Evolutionary conservation across 2,888 invertebrate species (phyloP).

Genomic region (Acanthosepion lycidas): DNA sequence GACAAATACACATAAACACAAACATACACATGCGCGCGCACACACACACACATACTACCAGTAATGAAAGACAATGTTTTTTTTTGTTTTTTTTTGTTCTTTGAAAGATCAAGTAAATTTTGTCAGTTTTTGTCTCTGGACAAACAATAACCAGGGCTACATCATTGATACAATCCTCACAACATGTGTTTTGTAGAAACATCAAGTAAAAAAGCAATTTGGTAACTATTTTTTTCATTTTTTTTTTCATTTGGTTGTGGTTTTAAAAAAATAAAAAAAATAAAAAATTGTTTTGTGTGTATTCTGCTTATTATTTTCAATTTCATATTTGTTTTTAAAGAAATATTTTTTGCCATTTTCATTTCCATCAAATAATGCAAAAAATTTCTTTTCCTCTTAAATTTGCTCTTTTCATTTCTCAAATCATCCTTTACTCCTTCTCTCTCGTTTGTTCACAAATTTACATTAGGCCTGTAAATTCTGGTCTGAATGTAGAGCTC

Average conservation of each 20-base stretch:
- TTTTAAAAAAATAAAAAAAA: constrained; percentile 20
- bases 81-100: neutral
- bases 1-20: neutral
- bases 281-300: neutral
- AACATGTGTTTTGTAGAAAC: neutral
- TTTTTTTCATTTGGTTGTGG: neutral
- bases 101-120: neutral
- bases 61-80: constrained; percentile 33
- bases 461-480: neutral
- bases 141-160: neutral
- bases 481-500: neutral
- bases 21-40: neutral
- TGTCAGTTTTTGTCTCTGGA: neutral
- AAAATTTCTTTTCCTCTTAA: neutral
- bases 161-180: neutral
- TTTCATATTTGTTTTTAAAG: neutral
- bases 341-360: neutral
- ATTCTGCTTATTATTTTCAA: neutral
- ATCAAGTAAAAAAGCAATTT: constrained; percentile 33
- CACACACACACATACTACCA: neutral
- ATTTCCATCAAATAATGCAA: neutral
- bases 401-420: neutral
- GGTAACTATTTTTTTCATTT: neutral
- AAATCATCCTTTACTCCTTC: neutral
- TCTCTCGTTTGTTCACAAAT: neutral